Evolutionary conservation across 2,797 vertebrate genomes (phyloP), one percentile per base, ranked within the genome.

Genomic region (Varecia variegata): DNA sequence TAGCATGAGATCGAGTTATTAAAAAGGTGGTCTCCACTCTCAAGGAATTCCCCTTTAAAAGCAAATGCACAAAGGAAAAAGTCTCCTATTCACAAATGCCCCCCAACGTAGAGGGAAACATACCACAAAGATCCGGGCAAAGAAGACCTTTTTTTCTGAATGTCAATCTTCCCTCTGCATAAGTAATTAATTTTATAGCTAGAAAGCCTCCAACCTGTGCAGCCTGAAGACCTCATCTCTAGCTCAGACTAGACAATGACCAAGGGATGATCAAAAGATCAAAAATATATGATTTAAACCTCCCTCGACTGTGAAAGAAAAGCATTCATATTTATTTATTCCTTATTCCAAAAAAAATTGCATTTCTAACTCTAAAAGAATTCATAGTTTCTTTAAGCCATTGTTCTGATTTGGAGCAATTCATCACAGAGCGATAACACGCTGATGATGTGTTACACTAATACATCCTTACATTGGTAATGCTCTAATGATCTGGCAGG

Each of bases 401-500:
- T 27, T 81, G 93, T 71, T 85, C 73, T 62, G 88, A 70, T 73
- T 92, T 83, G 76, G 32, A 97, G 82, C 21, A 77, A 68, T 81
- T 94, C 88, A 58, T 96, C 89, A 97, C 65, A 38, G 54, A 92
- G 95, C 0, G 65, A 68, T 85, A 97, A 76, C 68, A 38, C 0
- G 0, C 90, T 87, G 60, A 58, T 71, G 97, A 90, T 97, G 95
- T 56, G 54, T 96, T 96, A 88, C 62, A 77, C 35, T 93, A 96
- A 95, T 45, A 92, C 23, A 90, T 79, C 71, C 94, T 97, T 86
- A 89, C 93, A 90, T 74, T 45, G 90, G 60, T 90, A 93, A 93
- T 84, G 86, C 60, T 96, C 94, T 98, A 96, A 97, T 25, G 77
- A 96, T 84, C 88, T 93, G 25, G 35, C 97, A 96, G 68, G 90